Percentiles rank a stretch among this genome's conserved stretches.
Conservation (phyloP, 2,888 invertebrate species). For the Heliothis peltigera region DNA sequence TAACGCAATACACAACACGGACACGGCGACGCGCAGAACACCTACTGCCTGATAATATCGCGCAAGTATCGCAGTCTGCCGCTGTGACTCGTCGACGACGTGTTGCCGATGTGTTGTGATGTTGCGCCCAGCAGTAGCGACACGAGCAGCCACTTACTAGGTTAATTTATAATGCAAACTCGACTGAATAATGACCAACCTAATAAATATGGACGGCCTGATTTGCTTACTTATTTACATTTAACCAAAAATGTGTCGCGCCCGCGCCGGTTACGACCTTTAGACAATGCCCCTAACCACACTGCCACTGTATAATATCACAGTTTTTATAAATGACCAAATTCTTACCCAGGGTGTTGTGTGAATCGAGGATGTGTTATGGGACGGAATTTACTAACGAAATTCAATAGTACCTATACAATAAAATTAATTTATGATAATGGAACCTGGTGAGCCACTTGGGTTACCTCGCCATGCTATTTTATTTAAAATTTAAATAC, state of each 20-base stretch:
- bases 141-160: conserved; percentile 40
- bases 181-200: conserved; percentile 46
- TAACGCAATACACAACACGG: conserved; percentile 41
- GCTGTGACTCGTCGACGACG: too few relatives aligned
- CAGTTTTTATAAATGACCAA: conserved; percentile 1
- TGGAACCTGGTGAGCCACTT: too few relatives aligned
- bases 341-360: neutral
- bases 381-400: neutral
- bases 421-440: too few relatives aligned
- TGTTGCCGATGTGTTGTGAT: neutral
- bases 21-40: conserved; percentile 14
- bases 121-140: conserved; percentile 23
- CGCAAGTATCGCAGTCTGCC: too few relatives aligned
- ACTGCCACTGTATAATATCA: conserved; percentile 10
- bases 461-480: too few relatives aligned
- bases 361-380: neutral
- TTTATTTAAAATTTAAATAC: too few relatives aligned
- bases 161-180: conserved; percentile 53
- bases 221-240: conserved; percentile 48
- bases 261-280: conserved; percentile 34
- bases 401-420: too few relatives aligned
- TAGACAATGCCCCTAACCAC: conserved; percentile 33
- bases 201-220: conserved; percentile 53
- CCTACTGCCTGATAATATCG: conserved; percentile 1
- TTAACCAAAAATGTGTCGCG: conserved; percentile 33